Evolutionary conservation across 2,888 invertebrate genomes (phyloP).

Genomic region (Portevinia maculata): DNA sequence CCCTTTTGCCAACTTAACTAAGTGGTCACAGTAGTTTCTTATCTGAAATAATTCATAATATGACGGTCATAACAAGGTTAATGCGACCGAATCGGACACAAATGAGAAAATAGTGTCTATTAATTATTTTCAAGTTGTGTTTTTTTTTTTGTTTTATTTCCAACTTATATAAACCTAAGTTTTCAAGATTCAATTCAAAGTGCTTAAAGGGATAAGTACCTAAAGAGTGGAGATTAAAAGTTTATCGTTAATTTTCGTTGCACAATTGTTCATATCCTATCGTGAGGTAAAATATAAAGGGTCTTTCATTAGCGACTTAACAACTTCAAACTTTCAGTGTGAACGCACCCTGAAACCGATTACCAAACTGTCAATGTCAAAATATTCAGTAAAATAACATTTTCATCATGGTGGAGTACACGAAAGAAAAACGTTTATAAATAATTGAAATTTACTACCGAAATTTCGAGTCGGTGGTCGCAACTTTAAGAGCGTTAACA

Average conservation of each 20-base stretch:
- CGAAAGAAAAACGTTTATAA: no score
- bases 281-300: no score
- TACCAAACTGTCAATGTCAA: no score
- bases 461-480: no score
- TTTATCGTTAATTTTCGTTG: neutral
- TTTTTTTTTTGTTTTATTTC: conserved; percentile 14
- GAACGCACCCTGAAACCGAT: no score
- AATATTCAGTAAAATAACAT: no score
- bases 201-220: conserved; percentile 34
- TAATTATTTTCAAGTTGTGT: neutral
- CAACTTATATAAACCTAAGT: conserved; percentile 40
- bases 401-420: no score
- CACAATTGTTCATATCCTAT: neutral
- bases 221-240: conserved; percentile 16
- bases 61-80: conserved; percentile 72
- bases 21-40: conserved; percentile 60
- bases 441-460: no score
- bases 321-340: no score
- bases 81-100: conserved; percentile 47
- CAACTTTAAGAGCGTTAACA: no score
- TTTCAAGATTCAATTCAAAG: conserved; percentile 15
- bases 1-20: conserved; percentile 40
- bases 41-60: conserved; percentile 51
- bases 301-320: no score
- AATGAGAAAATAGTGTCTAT: conserved; percentile 45